Conservation (phyloP, 92 coral and sea anemone species). For the Heliopora coerulea region DNA sequence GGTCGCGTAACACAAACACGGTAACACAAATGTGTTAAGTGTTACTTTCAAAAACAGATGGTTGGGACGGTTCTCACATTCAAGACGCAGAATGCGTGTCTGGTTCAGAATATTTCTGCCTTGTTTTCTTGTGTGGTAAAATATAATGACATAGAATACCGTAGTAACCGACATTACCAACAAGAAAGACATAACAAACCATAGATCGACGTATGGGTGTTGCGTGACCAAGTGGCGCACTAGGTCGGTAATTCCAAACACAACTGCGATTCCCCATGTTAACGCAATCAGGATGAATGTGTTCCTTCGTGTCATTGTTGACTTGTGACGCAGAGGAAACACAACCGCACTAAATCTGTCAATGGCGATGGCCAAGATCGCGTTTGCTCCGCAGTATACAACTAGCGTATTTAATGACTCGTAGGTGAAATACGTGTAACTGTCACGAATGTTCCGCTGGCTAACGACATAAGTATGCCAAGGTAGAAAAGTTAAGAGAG, state of each 20-base stretch:
- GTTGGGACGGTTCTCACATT: not conserved
- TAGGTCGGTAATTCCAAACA: not conserved
- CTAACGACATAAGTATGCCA: slow-evolving; percentile 2
- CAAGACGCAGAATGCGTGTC: not conserved
- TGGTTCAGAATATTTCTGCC: slow-evolving; percentile 5
- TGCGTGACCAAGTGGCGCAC: no score
- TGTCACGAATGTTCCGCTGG: not conserved
- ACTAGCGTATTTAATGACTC: not conserved
- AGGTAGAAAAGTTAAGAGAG: not conserved
- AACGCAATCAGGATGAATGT: not conserved
- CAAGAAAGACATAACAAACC: not conserved
- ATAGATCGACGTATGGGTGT: not conserved
- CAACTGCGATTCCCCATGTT: not conserved
- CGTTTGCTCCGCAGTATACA: not conserved
- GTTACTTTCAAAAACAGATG: slow-evolving; percentile 8
- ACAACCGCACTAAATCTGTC: slow-evolving; percentile 13
- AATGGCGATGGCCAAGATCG: not conserved
- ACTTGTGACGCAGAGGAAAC: not conserved
- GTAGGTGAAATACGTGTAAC: not conserved
- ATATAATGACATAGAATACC: slow-evolving; percentile 10
- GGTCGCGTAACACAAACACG: slow-evolving; percentile 20
- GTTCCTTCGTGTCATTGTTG: not conserved
- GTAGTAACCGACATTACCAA: not conserved
- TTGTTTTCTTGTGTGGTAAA: slow-evolving; percentile 7
- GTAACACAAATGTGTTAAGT: slow-evolving; percentile 1